These are phyloP conservation scores for Melieria crassipennis DNA, from an alignment of 2,888 invertebrate species.

Conservation along the genomic window DNA sequence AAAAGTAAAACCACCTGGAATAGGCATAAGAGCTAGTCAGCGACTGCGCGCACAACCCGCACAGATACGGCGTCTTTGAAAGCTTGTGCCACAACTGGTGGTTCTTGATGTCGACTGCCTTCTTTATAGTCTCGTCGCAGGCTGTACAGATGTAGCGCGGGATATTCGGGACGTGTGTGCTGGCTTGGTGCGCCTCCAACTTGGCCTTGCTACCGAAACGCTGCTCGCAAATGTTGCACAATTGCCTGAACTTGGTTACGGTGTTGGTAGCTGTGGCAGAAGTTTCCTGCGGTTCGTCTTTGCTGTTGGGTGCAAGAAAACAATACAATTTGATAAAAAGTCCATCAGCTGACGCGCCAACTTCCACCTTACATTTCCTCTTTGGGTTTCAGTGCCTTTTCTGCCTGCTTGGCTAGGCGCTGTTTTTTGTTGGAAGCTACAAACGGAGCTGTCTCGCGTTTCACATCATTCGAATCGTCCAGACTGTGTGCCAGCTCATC, in stretches of 20 bases:
- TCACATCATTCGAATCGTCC: slow-evolving; percentile 1
- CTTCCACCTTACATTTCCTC: slow-evolving; percentile 51
- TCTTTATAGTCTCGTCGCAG: slow-evolving; percentile 66
- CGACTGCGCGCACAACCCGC: slow-evolving; percentile 63
- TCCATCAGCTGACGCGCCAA: neutral
- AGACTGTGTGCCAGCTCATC: slow-evolving; percentile 42
- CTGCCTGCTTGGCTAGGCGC: slow-evolving; percentile 40
- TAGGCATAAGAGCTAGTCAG: slow-evolving; percentile 55
- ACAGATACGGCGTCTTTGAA: slow-evolving; percentile 65
- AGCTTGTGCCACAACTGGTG: slow-evolving; percentile 67
- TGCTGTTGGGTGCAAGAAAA: slow-evolving; percentile 45
- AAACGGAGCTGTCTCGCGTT: slow-evolving; percentile 28
- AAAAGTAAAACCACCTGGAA: slow-evolving; percentile 44
- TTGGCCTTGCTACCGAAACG: slow-evolving; percentile 53
- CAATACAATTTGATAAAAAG: neutral
- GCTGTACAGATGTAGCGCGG: slow-evolving; percentile 66
- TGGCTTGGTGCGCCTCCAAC: slow-evolving; percentile 53
- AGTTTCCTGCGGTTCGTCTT: slow-evolving; percentile 51
- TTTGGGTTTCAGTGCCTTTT: slow-evolving; percentile 44
- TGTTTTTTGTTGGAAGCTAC: slow-evolving; percentile 48
- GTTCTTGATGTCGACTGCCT: slow-evolving; percentile 59
- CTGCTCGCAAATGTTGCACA: slow-evolving; percentile 56
- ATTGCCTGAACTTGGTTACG: slow-evolving; percentile 42
- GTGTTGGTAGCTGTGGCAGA: neutral
- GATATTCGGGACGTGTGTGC: slow-evolving; percentile 55